Conservation (phyloP, 1,140 invertebrate genomes). For the Triops cancriformis region DNA sequence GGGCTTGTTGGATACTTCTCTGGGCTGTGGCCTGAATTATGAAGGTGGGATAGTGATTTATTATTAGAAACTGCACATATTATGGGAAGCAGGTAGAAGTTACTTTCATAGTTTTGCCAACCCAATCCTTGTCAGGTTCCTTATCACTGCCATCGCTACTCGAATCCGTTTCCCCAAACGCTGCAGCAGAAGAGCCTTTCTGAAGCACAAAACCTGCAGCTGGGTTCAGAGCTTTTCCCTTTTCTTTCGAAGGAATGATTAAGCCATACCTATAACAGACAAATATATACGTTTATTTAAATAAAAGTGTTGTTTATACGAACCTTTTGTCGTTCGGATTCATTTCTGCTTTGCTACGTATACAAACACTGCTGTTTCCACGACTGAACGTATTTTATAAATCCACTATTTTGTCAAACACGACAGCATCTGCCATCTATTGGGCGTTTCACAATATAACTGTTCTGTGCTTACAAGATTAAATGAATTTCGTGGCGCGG, state of each 20-base stretch:
- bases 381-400: neutral
- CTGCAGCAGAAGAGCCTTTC: neutral
- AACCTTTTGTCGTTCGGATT: neutral
- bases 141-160: constrained; percentile 29
- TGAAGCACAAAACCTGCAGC: neutral
- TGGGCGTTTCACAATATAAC: too few species aligned
- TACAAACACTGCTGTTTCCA: neutral
- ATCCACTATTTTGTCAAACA: neutral
- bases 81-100: constrained; percentile 11
- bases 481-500: too few species aligned
- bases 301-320: neutral
- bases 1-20: constrained; percentile 41
- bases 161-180: constrained; percentile 28
- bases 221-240: constrained; percentile 18
- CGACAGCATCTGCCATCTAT: neutral
- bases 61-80: neutral
- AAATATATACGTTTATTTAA: neutral
- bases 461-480: too few species aligned
- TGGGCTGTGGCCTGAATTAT: constrained; percentile 18
- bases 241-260: constrained; percentile 29
- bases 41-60: neutral
- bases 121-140: constrained; percentile 27
- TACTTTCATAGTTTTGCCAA: constrained; percentile 29
- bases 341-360: neutral
- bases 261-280: constrained; percentile 30